Conservation (phyloP, 2,797 vertebrate species). For the Antrozous pallidus region DNA sequence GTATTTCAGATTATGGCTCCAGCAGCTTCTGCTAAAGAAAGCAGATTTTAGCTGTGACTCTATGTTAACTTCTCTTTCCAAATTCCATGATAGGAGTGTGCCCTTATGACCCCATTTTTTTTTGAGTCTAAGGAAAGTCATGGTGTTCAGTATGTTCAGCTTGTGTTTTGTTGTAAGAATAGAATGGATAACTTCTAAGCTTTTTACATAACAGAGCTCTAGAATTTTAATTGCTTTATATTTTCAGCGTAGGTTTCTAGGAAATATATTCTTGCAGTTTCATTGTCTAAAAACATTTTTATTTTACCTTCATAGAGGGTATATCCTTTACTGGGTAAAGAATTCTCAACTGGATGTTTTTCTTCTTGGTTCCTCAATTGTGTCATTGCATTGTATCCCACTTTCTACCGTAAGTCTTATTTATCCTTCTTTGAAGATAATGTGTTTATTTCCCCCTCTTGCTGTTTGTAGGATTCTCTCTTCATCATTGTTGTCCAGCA, state of each 20-base stretch:
- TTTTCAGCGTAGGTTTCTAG: neutral
- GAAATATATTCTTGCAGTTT: neutral
- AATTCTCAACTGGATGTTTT: neutral
- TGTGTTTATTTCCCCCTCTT: neutral
- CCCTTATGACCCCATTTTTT: neutral
- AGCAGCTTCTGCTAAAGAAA: neutral
- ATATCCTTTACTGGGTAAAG: neutral
- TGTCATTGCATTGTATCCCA: neutral
- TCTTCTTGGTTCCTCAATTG: neutral
- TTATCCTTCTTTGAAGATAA: neutral
- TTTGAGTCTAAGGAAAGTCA: neutral
- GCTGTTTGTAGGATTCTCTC: neutral
- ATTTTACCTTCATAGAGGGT: neutral
- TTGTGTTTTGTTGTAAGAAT: neutral
- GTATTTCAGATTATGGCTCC: neutral
- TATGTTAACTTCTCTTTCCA: neutral
- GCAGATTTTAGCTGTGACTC: neutral
- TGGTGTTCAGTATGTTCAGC: neutral
- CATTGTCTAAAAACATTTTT: neutral
- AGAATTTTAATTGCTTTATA: conserved; percentile 22
- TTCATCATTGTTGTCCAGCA: neutral
- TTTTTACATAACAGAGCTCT: neutral
- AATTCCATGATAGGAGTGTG: neutral
- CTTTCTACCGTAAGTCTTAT: neutral
- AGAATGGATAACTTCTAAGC: neutral